These are phyloP conservation scores for Erythrocebus patas DNA, from an alignment of 2,113 vertebrate genomes.

Conservation along the genomic window DNA sequence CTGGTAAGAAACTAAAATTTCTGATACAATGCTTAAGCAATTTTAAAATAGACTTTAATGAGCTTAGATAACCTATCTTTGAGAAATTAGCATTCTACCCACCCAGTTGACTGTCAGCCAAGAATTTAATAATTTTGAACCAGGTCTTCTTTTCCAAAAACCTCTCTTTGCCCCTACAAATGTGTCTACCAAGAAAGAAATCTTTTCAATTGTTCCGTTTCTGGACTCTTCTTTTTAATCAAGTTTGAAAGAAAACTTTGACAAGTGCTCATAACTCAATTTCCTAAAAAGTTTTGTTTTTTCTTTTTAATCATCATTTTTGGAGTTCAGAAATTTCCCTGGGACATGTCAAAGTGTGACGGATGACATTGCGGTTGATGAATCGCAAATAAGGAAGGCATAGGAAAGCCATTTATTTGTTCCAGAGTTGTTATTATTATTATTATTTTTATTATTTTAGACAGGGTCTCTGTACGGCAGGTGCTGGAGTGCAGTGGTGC, in stretches of 20 bases:
- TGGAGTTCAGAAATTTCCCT: not conserved
- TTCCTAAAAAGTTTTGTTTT: not conserved
- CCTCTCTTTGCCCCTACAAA: not conserved
- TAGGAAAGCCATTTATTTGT: not conserved
- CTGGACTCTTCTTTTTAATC: not conserved
- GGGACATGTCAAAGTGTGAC: not conserved
- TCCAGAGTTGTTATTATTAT: not conserved
- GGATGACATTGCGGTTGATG: not conserved
- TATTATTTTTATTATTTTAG: too few relatives aligned
- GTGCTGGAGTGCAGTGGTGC: too few relatives aligned
- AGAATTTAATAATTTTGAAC: slow-evolving; percentile 15
- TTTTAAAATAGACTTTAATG: slow-evolving; percentile 61
- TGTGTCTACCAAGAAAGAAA: not conserved
- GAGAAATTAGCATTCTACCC: slow-evolving; percentile 14
- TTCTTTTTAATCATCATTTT: not conserved
- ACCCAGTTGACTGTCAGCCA: slow-evolving; percentile 1
- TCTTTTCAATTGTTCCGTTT: not conserved
- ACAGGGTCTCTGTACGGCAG: too few relatives aligned
- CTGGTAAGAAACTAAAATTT: slow-evolving; percentile 43
- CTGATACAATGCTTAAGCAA: slow-evolving; percentile 53
- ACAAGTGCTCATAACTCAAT: not conserved
- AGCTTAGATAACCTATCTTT: slow-evolving; percentile 27
- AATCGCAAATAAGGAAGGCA: not conserved
- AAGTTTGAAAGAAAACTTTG: not conserved
- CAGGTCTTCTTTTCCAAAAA: not conserved